Base-by-base conservation (phyloP, 2,888 invertebrate genomes). In the Pollenia griseotomentosa region DNA sequence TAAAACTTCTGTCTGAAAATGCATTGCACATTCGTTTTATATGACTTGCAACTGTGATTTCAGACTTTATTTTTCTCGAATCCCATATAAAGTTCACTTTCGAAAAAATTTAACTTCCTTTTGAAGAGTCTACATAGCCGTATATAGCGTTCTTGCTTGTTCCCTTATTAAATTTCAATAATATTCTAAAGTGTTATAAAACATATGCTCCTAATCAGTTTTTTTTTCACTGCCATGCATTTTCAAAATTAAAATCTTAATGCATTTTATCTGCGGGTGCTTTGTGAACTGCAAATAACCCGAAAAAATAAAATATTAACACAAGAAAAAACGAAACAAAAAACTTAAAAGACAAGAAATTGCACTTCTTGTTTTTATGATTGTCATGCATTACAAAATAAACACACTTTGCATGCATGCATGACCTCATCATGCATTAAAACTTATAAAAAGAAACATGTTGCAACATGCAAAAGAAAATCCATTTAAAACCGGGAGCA, bases 391-490 rank as follows among this genome's bases (percentile, higher is more conserved):
- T 83, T 61, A 46, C 46, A 70, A 46, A 82, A 75, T 11, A 53
- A 53, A 68, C 33, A 83, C 33, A 70, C 68, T 12, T 33, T 46
- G 44, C 74, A 75, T 61, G 82, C 68, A 74, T 77, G 73, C 77
- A 81, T 84, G 83, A 81, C 77, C 79, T 51, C 81, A 84, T 80
- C 83, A 51, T 53, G 73, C 61, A 83, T 83, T 83, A 61, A 74
- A 74, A 80, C 70, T 75, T 57, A 48, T 57, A 70, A n/a, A 33
- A 80, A 57, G 42, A 14, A 70, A 75, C 79, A 78, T 78, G 68
- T 66, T 55, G 46, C 23, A 68, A 66, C 48, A 75, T 16, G 44
- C 63, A 44, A 55, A 57, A 40, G 12, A 23, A n/a, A 57, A 68
- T 48, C 44, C 42, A 23, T 11, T 42, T 33, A 33, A 19, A 44